Evolutionary conservation across 2,888 invertebrate genomes (phyloP).

Genomic region (Alloplasta piceator): DNA sequence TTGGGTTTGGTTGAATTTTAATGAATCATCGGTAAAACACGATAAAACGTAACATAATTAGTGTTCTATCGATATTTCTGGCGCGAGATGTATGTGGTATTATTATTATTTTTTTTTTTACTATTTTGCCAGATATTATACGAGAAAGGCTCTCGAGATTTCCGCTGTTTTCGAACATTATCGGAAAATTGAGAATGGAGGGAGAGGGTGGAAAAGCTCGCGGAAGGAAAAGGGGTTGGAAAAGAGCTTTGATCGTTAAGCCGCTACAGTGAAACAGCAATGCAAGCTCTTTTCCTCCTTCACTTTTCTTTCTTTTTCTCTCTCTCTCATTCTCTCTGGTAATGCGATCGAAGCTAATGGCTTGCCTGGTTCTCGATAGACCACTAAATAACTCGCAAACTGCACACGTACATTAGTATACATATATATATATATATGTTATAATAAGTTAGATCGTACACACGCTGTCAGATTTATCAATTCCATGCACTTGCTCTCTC

Average conservation of each 20-base stretch:
- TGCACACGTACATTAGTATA: constrained; percentile 63
- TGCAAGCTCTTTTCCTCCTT: constrained; percentile 32
- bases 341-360: constrained; percentile 78
- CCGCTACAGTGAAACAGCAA: constrained; percentile 35
- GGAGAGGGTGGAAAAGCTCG: constrained; percentile 3
- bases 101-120: no score
- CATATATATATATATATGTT: constrained; percentile 48
- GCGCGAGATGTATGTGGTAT: constrained; percentile 5
- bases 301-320: neutral
- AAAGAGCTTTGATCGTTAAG: constrained; percentile 59
- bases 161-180: constrained; percentile 56
- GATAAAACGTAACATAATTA: constrained; percentile 68
- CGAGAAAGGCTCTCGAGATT: constrained; percentile 23
- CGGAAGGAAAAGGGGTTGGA: constrained; percentile 49
- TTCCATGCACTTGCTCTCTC: constrained; percentile 71
- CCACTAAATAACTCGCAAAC: constrained; percentile 76
- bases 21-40: constrained; percentile 55
- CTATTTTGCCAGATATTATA: constrained; percentile 37
- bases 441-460: constrained; percentile 60
- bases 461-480: constrained; percentile 73
- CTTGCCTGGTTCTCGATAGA: constrained; percentile 72
- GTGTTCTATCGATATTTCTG: constrained; percentile 64
- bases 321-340: constrained; percentile 63
- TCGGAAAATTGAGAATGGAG: constrained; percentile 71
- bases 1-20: constrained; percentile 15